Conservation (phyloP, 1,140 invertebrate genomes). For the Latrodectus geometricus region DNA sequence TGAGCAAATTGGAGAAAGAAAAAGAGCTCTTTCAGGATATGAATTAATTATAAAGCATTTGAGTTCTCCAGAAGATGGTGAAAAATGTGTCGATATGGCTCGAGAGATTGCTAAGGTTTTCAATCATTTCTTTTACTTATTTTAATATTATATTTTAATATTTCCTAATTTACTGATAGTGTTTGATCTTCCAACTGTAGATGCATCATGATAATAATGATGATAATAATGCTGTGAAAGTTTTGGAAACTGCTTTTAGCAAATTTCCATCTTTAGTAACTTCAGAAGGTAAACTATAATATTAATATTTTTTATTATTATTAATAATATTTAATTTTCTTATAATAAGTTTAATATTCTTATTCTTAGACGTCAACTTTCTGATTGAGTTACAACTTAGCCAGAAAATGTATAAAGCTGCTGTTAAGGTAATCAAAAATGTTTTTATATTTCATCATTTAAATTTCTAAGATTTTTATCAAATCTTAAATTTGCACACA, state of each 20-base stretch:
- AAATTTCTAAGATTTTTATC: neutral
- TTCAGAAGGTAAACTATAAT: constrained; percentile 68
- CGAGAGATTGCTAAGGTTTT: constrained; percentile 77
- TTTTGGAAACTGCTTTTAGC: constrained; percentile 80
- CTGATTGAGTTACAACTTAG: constrained; percentile 43
- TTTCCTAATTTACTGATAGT: neutral
- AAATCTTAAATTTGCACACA: too few relatives aligned
- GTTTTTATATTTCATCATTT: neutral
- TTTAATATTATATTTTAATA: neutral
- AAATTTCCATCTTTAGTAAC: constrained; percentile 69
- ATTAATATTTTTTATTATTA: neutral
- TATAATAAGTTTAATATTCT: neutral
- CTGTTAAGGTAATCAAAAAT: constrained; percentile 36
- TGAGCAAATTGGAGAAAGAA: constrained; percentile 78
- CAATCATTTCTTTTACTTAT: neutral
- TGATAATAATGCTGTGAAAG: constrained; percentile 76
- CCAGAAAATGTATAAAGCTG: constrained; percentile 34
- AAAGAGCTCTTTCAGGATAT: constrained; percentile 79
- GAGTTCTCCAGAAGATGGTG: constrained; percentile 74
- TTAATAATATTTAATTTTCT: neutral
- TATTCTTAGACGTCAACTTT: constrained; percentile 47
- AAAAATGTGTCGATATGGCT: constrained; percentile 80
- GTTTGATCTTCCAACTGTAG: constrained; percentile 63
- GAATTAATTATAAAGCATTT: constrained; percentile 77
- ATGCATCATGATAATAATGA: constrained; percentile 82